phyloP scores from a whole-genome alignment of 2,113 vertebrate genomes.

The Cyrtonyx montezumae region DNA sequence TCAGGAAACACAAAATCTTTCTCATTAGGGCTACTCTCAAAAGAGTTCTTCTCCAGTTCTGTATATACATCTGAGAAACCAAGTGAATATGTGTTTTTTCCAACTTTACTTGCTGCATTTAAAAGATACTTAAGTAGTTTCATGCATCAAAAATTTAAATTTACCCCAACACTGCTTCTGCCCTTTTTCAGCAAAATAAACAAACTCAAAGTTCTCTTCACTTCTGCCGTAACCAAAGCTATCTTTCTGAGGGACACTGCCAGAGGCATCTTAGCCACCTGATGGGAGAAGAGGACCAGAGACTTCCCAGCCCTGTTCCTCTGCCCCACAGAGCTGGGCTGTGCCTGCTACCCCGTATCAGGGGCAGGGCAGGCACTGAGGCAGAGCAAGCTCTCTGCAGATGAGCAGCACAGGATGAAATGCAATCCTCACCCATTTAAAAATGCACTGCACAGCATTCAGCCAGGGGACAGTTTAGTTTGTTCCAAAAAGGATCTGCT shows the following conservation, averaged over 20 bases:
- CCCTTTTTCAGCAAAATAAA: background rate
- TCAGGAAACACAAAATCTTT: too few species aligned
- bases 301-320: background rate
- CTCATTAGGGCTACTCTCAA: too few species aligned
- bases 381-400: background rate
- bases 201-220: background rate
- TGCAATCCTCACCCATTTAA: background rate
- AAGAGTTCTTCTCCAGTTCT: too few species aligned
- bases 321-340: background rate
- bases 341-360: background rate
- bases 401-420: background rate
- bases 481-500: background rate
- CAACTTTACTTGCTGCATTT: background rate
- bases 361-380: background rate
- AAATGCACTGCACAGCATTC: background rate
- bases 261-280: background rate
- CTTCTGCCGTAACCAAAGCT: background rate
- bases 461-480: background rate
- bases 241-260: background rate
- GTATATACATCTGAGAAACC: background rate
- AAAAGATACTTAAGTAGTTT: background rate
- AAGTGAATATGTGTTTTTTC: conserved; percentile 6
- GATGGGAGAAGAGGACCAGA: fast-evolving
- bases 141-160: background rate
- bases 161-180: background rate